A percentile compares a stretch with the other conserved stretches of the same genome.
phyloP scores from a whole-genome alignment of 2,797 vertebrate genomes.

The Sardinella longiceps region DNA sequence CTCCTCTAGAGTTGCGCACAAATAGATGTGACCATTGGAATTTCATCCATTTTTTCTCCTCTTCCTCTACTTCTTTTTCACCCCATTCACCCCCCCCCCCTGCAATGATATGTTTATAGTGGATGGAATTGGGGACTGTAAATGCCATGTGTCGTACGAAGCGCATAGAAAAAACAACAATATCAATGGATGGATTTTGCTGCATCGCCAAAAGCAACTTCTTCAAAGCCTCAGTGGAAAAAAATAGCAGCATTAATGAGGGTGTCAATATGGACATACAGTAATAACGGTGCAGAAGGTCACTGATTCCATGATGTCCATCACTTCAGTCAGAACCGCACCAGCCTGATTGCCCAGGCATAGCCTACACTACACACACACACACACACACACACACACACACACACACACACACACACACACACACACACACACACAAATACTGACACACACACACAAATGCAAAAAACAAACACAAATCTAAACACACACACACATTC shows the following conservation, averaged over 20 bases:
- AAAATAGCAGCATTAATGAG: constrained; percentile 35
- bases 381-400: neutral
- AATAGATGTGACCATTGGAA: constrained; percentile 73
- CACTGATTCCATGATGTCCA: constrained; percentile 27
- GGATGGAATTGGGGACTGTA: neutral
- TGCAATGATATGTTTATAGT: neutral
- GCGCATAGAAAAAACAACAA: neutral
- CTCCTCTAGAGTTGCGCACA: constrained; percentile 69
- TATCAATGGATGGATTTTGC: neutral
- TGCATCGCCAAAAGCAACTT: constrained; percentile 21
- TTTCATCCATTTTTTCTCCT: constrained; percentile 49
- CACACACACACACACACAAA: neutral
- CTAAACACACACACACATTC: too few species aligned
- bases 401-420: neutral
- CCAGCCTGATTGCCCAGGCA: constrained; percentile 23
- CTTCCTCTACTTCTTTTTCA: neutral
- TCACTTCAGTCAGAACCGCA: constrained; percentile 1
- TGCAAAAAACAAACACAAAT: too few species aligned
- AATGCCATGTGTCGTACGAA: neutral
- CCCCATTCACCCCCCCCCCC: too few species aligned
- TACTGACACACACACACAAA: neutral
- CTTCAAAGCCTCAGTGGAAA: constrained; percentile 16
- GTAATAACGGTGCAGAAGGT: constrained; percentile 56
- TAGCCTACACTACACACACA: constrained; percentile 20
- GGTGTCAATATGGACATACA: constrained; percentile 54